Base-by-base conservation (phyloP, 2,888 invertebrate genomes). In the Pilophorus perplexus region DNA sequence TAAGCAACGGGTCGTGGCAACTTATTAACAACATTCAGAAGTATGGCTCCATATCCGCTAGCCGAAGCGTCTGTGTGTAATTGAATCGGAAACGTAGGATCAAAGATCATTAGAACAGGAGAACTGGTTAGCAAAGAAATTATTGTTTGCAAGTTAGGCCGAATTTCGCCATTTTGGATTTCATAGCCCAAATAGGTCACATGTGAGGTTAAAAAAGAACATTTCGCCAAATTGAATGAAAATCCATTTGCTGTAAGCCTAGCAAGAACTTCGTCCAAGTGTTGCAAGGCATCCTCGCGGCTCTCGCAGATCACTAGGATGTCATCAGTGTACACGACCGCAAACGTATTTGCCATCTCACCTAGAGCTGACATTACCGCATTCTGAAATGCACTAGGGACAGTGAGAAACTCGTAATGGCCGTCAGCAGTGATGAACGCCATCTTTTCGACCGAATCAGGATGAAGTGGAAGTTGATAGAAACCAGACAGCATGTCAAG, bases 31-130 rank as follows among this genome's bases (percentile, higher is more conserved):
- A 57, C 23, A 42, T 57, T 3, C 20, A 57, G 14, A 6, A 57
- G 18, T 22, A 57, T 57, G 2, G 38, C 38, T 3, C 38, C 57
- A 57, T 40, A 57, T 18, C 57, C 57, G 23, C 5, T 23, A 14
- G 18, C 2, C 4, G 38, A 57, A 14, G 28, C 27, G 22, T 62
- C 62, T 20, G 62, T 62, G 28, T 62, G 62, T 2, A 62, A 28
- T 20, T 62, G 20, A 46, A 48, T 62, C 2, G 44, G 46, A 14
- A 18, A 48, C 4, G n/a, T 62, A 5, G 62, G 46, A 18, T 62
- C 62, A 28, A 62, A 62, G 12, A 62, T 48, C 28, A 48, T 62
- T 3, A 62, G 48, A 5, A 50, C 22, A 2, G 62, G 62, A 5
- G 14, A 25, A 46, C 28, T 46, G 3, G 48, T 48, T 8, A 62